These are phyloP conservation scores for Leptinotarsa juncta DNA, from an alignment of 2,888 invertebrate species.

Conservation along the genomic window DNA sequence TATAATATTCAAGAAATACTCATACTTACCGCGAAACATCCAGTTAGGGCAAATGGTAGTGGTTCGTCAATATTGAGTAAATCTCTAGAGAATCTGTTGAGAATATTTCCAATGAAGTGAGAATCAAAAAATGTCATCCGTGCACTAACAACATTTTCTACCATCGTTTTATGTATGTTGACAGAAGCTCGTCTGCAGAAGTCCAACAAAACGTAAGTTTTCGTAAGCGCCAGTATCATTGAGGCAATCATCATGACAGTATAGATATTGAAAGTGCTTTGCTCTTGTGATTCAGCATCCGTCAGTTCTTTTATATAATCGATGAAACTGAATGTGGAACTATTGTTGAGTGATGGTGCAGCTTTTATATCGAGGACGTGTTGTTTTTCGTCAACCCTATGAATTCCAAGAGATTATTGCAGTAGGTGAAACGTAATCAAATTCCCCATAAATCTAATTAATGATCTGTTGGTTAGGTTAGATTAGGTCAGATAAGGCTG, in stretches of 20 bases:
- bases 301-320: conserved; percentile 31
- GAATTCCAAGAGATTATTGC: conserved; percentile 24
- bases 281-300: conserved; percentile 31
- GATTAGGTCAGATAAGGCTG: too few relatives aligned
- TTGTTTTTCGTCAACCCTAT: conserved; percentile 50
- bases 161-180: conserved; percentile 55
- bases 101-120: conserved; percentile 57
- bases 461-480: neutral
- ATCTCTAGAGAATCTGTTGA: conserved; percentile 59
- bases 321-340: neutral
- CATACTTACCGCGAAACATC: conserved; percentile 49
- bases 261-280: conserved; percentile 45
- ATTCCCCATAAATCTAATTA: neutral
- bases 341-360: neutral
- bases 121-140: conserved; percentile 57
- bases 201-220: conserved; percentile 73
- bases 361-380: conserved; percentile 40
- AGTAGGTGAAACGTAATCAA: neutral
- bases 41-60: conserved; percentile 50
- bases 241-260: conserved; percentile 43
- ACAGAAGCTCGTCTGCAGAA: conserved; percentile 78
- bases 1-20: neutral
- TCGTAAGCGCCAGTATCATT: conserved; percentile 38
- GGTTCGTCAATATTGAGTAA: conserved; percentile 55
- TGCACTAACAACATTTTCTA: conserved; percentile 50